Conservation (phyloP, 2,797 vertebrate genomes). For the Nyctibius grandis region DNA sequence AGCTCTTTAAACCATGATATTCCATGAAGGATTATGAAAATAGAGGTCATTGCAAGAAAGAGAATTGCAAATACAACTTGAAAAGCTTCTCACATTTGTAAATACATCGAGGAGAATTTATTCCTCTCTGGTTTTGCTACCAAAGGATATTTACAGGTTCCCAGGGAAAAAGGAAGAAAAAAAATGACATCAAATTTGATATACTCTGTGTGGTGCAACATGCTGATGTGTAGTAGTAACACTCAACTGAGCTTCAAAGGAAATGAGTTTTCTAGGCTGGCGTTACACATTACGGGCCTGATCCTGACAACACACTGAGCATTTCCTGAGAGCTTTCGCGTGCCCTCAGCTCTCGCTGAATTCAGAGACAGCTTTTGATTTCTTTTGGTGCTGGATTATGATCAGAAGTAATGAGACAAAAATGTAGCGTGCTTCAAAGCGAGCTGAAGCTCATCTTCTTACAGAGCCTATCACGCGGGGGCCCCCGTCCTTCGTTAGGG, state of each 20-base stretch:
- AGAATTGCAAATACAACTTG: constrained; percentile 77
- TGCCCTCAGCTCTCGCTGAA: neutral
- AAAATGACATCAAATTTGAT: constrained; percentile 67
- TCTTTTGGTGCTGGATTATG: constrained; percentile 23
- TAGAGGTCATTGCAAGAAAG: constrained; percentile 75
- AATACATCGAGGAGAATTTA: constrained; percentile 74
- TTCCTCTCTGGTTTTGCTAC: constrained; percentile 71
- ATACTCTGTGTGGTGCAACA: constrained; percentile 53
- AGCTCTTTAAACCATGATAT: constrained; percentile 78
- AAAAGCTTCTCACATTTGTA: constrained; percentile 78
- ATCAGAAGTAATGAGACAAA: constrained; percentile 44
- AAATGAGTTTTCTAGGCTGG: constrained; percentile 56
- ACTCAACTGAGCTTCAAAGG: constrained; percentile 47
- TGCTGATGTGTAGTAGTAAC: constrained; percentile 13
- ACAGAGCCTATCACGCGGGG: neutral
- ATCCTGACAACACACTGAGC: constrained; percentile 44
- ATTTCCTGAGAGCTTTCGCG: neutral
- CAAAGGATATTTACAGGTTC: constrained; percentile 70
- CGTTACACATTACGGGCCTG: constrained; percentile 34
- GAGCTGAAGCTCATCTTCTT: neutral
- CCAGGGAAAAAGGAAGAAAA: constrained; percentile 52
- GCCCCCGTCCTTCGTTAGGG: neutral
- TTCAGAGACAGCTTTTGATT: constrained; percentile 21
- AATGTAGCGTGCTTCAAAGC: neutral
- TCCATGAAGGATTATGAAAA: constrained; percentile 84